Evolutionary conservation across 2,797 vertebrate genomes (phyloP).

Genomic region (Agapornis canus): DNA sequence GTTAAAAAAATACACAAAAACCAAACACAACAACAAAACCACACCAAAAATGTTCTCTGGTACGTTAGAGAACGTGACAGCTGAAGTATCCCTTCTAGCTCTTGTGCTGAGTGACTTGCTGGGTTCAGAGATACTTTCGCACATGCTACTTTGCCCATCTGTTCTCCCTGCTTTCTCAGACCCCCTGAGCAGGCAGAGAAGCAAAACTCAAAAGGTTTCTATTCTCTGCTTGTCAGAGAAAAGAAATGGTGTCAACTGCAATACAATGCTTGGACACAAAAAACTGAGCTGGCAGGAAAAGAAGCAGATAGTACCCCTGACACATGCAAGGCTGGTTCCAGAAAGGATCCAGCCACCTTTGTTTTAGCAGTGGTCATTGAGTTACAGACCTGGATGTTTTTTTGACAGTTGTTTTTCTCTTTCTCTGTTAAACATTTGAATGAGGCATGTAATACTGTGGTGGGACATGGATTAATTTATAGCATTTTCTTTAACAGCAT

Average conservation of each 20-base stretch:
- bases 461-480: not conserved
- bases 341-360: not conserved
- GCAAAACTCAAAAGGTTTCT: not conserved
- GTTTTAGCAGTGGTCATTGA: not conserved
- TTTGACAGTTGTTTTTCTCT: not conserved
- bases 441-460: not conserved
- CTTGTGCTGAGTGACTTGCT: conserved; percentile 2
- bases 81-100: not conserved
- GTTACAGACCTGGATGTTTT: not conserved
- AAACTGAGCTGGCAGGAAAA: not conserved
- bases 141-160: not conserved
- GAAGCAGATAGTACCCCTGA: not conserved
- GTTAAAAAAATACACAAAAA: not conserved
- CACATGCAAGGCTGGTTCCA: not conserved
- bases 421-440: not conserved
- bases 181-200: not conserved
- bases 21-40: not conserved
- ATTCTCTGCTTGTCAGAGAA: not conserved
- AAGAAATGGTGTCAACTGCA: not conserved
- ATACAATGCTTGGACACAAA: not conserved
- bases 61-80: not conserved
- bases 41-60: not conserved
- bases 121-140: not conserved
- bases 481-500: not conserved
- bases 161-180: not conserved